phyloP scores from a whole-genome alignment of 2,888 invertebrate species.

The Malacosoma neustria region DNA sequence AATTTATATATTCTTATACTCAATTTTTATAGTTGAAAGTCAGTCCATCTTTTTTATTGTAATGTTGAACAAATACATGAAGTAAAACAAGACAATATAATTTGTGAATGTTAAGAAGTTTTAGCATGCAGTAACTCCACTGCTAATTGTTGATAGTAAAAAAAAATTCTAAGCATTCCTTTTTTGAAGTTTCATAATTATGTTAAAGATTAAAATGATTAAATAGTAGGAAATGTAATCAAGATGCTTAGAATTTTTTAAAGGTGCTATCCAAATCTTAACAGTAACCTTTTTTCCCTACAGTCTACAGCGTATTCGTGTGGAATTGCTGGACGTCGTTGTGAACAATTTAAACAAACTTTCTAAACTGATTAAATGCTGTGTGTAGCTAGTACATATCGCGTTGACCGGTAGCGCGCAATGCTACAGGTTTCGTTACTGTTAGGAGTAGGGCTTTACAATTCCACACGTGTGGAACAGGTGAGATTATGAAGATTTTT shows the following conservation, averaged over 20 bases:
- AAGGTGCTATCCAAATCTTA: conserved; percentile 58
- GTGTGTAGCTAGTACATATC: conserved; percentile 70
- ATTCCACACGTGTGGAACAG: conserved; percentile 69
- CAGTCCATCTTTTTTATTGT: too few species aligned
- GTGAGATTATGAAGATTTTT: conserved; percentile 71
- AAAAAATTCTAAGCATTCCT: conserved; percentile 59
- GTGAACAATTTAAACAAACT: conserved; percentile 57
- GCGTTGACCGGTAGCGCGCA: conserved; percentile 76
- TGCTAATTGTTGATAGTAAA: conserved; percentile 50
- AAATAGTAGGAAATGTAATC: too few species aligned
- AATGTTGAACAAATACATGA: too few species aligned
- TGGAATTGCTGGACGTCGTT: conserved; percentile 66
- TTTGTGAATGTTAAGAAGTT: not conserved
- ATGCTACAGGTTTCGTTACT: conserved; percentile 73
- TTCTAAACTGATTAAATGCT: conserved; percentile 56
- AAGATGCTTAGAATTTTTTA: conserved; percentile 60
- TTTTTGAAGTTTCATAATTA: too few species aligned
- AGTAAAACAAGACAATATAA: not conserved
- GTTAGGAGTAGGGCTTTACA: conserved; percentile 67
- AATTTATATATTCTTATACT: too few species aligned
- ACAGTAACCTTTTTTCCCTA: conserved; percentile 71
- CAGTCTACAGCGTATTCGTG: conserved; percentile 71
- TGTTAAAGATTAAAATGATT: too few species aligned
- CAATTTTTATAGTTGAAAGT: too few species aligned
- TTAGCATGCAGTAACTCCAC: not conserved